Percentiles rank a stretch among this genome's conserved stretches.
These are phyloP conservation scores for Gorsachius goisagi DNA, from an alignment of 2,113 vertebrate genomes.

Conservation along the genomic window DNA sequence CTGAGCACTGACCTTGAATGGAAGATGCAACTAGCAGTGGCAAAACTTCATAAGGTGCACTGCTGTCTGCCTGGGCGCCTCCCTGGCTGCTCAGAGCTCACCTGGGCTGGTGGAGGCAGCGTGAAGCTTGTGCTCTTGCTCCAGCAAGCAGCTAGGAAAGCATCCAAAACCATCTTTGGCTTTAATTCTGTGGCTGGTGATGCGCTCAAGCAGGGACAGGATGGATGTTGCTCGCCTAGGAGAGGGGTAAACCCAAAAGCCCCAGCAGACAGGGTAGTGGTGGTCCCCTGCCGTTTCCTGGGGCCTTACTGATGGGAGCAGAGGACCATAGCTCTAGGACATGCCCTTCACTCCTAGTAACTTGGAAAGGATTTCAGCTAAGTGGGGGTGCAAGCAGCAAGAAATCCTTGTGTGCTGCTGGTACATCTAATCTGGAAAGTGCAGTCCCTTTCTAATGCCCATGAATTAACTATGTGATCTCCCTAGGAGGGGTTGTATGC, in stretches of 20 bases:
- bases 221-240: not conserved
- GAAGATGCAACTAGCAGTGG: not conserved
- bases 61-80: not conserved
- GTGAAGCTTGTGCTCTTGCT: not conserved
- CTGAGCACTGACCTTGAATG: not conserved
- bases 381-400: not conserved
- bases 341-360: not conserved
- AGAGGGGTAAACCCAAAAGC: not conserved
- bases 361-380: not conserved
- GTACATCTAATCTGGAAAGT: not conserved
- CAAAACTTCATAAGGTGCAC: accelerated
- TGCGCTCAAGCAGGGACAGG: not conserved
- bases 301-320: not conserved
- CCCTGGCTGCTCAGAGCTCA: not conserved
- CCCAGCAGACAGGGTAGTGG: not conserved
- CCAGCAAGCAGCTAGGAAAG: not conserved
- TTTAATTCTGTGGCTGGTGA: not conserved
- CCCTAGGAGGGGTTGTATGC: not conserved
- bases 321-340: not conserved
- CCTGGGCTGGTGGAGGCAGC: not conserved
- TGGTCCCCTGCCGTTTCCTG: not conserved
- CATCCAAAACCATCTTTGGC: not conserved
- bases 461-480: not conserved
- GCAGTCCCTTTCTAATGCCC: not conserved
- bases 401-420: not conserved